Evolutionary conservation across 2,888 invertebrate genomes (phyloP).

Genomic region (Noctua fimbriata): DNA sequence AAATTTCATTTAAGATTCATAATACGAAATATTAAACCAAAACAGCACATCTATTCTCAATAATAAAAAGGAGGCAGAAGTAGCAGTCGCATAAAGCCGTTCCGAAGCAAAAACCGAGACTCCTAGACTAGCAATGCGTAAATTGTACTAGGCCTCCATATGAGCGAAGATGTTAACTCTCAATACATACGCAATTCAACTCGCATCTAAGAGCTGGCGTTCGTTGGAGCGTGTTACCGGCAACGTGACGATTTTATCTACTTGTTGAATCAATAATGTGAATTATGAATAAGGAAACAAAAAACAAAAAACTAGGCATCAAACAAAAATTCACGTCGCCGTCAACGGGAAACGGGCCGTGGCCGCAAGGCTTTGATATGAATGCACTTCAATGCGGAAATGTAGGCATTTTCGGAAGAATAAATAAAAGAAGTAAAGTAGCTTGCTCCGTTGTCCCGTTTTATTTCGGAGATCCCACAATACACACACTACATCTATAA

Average conservation of each 20-base stretch:
- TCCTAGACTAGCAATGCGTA: background rate
- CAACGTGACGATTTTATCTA: background rate
- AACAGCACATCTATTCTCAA: background rate
- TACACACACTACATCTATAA: background rate
- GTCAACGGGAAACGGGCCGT: too few species aligned
- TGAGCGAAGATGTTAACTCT: background rate
- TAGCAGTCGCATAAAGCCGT: background rate
- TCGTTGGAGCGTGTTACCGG: background rate
- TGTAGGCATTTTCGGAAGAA: too few species aligned
- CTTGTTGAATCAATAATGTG: background rate
- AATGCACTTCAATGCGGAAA: too few species aligned
- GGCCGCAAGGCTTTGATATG: too few species aligned
- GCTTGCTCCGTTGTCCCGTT: too few species aligned
- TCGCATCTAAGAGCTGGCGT: background rate
- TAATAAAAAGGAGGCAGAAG: background rate
- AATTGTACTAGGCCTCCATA: background rate
- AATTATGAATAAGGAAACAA: too few species aligned
- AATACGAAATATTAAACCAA: background rate
- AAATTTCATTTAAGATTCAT: too few species aligned
- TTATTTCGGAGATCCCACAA: too few species aligned
- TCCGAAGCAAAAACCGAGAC: background rate
- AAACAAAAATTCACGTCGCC: too few species aligned
- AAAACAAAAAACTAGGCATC: too few species aligned
- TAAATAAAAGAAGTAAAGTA: too few species aligned
- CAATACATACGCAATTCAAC: background rate